Evolutionary conservation across 1,140 invertebrate genomes (phyloP), one percentile per base, ranked within the genome.

Genomic region (Triops longicaudatus): DNA sequence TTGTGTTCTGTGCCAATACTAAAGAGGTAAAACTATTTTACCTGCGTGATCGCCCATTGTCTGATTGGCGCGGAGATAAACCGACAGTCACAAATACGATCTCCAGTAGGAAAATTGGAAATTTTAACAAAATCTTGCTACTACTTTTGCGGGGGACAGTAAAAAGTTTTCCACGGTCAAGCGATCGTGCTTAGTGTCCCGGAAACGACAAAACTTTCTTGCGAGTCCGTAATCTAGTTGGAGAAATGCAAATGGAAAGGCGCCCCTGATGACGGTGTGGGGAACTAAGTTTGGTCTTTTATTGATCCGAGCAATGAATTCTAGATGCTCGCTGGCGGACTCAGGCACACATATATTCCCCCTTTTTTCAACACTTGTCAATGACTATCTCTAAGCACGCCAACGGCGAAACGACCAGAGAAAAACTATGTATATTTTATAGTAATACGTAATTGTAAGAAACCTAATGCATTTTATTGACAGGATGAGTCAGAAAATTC

Each of bases 31-130:
- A 63, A 14, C 50, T 63, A 22, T 63, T 63, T 63, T 63, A 63
- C 50, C 50, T 63, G 50, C 50, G 50, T 63, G 50, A 63, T 63
- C 50, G n/a, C n/a, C 50, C 50, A 63, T 63, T 63, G 17, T 63
- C 50, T 17, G 50, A 63, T 63, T 63, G 50, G 50, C 50, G 22
- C 50, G 50, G 50, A 6, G 10, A 9, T 63, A 63, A 6, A 17
- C 2, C 50, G 50, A 63, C 22, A 17, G 50, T 63, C 50, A 63
- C 50, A 17, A 63, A 17, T 14, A 63, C 22, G 22, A 17, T n/a
- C 14, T 17, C 22, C 17, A 22, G 14, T 63, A 14, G 10, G 17
- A 63, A n/a, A 63, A 17, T 14, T 14, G 22, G 17, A 63, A 17
- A 63, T 22, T 63, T 14, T 0, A 14, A 22, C 14, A 63, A 63